phyloP scores from a whole-genome alignment of 2,113 vertebrate genomes.

The Ceyx margarethae region DNA sequence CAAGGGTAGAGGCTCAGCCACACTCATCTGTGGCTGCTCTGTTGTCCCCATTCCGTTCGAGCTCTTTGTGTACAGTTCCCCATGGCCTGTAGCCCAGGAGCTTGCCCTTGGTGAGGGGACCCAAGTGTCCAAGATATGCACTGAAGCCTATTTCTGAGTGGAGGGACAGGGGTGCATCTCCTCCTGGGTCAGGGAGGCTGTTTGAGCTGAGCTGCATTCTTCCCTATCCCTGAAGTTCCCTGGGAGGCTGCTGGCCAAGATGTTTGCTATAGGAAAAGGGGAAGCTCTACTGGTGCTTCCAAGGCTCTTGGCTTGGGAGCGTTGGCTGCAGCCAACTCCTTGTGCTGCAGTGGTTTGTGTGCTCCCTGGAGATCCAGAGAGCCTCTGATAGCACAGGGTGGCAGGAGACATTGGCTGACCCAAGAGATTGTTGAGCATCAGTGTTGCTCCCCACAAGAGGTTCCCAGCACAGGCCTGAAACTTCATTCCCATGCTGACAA shows the following conservation, averaged over 20 bases:
- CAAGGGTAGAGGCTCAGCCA: neutral
- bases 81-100: neutral
- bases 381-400: neutral
- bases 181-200: neutral
- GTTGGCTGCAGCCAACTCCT: neutral
- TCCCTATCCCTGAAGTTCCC: neutral
- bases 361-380: neutral
- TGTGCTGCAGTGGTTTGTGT: fast-evolving
- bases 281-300: neutral
- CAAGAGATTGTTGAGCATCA: neutral
- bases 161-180: neutral
- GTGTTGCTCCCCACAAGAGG: neutral
- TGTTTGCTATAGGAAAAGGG: neutral
- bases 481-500: neutral
- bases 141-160: neutral
- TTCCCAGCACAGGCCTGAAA: neutral
- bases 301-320: neutral
- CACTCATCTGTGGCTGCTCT: neutral
- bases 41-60: fast-evolving
- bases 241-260: neutral
- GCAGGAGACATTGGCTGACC: neutral
- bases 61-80: neutral
- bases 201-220: neutral
- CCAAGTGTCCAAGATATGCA: neutral
- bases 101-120: neutral